These are phyloP conservation scores for Vireo griseus DNA, from an alignment of 2,797 vertebrate species.

Conservation along the genomic window DNA sequence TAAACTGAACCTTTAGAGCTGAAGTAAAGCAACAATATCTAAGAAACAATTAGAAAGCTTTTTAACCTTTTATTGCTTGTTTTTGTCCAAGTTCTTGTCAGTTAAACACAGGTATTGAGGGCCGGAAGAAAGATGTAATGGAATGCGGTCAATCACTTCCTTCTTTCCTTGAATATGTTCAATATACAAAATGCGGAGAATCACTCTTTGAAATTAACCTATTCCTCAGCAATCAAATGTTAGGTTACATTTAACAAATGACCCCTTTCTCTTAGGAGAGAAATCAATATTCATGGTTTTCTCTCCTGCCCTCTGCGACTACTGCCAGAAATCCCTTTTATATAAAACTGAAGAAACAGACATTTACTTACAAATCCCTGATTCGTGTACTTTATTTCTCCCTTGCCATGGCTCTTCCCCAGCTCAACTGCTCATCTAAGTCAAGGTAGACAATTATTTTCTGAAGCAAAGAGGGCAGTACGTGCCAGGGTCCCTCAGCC, in stretches of 20 bases:
- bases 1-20: neutral
- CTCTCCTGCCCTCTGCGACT: neutral
- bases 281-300: slow-evolving; percentile 8
- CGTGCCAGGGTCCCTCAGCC: rapidly evolving
- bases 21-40: neutral
- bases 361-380: neutral
- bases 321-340: neutral
- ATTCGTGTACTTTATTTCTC: neutral
- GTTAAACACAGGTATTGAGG: neutral
- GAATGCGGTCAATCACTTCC: neutral
- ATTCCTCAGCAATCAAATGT: neutral
- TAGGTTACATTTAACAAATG: slow-evolving; percentile 10
- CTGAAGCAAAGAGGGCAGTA: neutral
- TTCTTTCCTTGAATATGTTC: neutral
- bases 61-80: neutral
- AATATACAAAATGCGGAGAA: neutral
- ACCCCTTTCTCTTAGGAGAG: neutral
- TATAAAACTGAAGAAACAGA: neutral
- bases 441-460: neutral
- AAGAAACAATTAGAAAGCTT: neutral
- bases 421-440: neutral
- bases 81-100: neutral
- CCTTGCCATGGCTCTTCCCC: rapidly evolving
- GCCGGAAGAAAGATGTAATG: neutral
- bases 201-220: slow-evolving; percentile 29